These are phyloP conservation scores for Drosophila atripex DNA, from an alignment of 2,888 invertebrate genomes.

Conservation along the genomic window DNA sequence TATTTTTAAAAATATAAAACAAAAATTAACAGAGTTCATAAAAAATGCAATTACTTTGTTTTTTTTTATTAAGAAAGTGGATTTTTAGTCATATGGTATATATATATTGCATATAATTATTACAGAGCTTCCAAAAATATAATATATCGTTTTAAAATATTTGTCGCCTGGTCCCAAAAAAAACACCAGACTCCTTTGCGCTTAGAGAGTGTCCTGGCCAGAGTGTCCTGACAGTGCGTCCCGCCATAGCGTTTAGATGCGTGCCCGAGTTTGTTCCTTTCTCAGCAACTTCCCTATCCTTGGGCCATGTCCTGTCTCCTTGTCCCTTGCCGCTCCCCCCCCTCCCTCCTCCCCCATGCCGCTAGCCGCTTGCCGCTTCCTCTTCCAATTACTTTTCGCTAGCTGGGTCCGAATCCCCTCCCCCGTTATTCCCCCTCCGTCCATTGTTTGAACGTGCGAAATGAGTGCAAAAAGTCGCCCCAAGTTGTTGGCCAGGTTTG, in stretches of 20 bases:
- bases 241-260: conserved; percentile 4
- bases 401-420: conserved; percentile 3
- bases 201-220: neutral
- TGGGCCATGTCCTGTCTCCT: conserved; percentile 18
- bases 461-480: conserved; percentile 73
- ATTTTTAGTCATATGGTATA: no score
- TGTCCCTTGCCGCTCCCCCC: no score
- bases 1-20: no score
- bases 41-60: no score
- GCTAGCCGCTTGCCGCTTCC: conserved; percentile 15
- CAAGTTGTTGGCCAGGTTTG: conserved; percentile 55
- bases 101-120: no score
- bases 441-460: conserved; percentile 66
- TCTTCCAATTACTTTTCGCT: conserved; percentile 34
- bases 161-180: conserved; percentile 23
- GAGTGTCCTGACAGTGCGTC: neutral
- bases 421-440: neutral
- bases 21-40: no score
- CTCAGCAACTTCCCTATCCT: conserved; percentile 27
- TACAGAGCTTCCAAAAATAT: neutral
- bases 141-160: neutral
- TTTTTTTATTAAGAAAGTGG: no score
- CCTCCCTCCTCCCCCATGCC: neutral
- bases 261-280: conserved; percentile 14
- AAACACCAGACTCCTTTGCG: neutral